Evolutionary conservation across 2,888 invertebrate species (phyloP).

Genomic region (Nomada fucata): DNA sequence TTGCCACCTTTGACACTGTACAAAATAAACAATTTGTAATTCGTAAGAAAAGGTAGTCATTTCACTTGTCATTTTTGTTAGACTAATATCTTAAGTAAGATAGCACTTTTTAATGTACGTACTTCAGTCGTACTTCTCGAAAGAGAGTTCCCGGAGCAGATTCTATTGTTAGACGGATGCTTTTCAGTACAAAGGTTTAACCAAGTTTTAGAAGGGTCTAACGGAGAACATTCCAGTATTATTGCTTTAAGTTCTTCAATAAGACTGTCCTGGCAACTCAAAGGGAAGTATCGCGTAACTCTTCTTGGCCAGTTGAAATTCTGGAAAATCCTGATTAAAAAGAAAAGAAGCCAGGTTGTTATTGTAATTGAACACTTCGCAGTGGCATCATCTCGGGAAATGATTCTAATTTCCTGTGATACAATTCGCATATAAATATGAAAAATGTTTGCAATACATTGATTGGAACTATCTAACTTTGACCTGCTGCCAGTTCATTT

Average conservation of each 20-base stretch:
- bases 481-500: no score
- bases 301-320: slow-evolving; percentile 2
- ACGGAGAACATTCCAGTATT: slow-evolving; percentile 30
- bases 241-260: slow-evolving; percentile 35
- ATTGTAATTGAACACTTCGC: slow-evolving; percentile 3
- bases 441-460: no score
- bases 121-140: slow-evolving; percentile 3
- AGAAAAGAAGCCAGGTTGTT: slow-evolving; percentile 22
- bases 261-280: slow-evolving; percentile 36
- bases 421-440: no score
- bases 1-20: no score
- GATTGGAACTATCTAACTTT: no score
- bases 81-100: background rate
- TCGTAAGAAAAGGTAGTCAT: background rate
- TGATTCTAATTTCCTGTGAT: no score
- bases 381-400: no score
- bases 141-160: background rate
- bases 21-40: no score
- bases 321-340: slow-evolving; percentile 51
- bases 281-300: slow-evolving; percentile 42
- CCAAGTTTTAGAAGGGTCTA: slow-evolving; percentile 45
- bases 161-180: slow-evolving; percentile 22
- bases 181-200: slow-evolving; percentile 34
- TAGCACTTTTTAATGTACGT: background rate
- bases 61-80: background rate